Evolutionary conservation across 2,113 vertebrate genomes (phyloP).

Genomic region (Rhinoderma darwinii): DNA sequence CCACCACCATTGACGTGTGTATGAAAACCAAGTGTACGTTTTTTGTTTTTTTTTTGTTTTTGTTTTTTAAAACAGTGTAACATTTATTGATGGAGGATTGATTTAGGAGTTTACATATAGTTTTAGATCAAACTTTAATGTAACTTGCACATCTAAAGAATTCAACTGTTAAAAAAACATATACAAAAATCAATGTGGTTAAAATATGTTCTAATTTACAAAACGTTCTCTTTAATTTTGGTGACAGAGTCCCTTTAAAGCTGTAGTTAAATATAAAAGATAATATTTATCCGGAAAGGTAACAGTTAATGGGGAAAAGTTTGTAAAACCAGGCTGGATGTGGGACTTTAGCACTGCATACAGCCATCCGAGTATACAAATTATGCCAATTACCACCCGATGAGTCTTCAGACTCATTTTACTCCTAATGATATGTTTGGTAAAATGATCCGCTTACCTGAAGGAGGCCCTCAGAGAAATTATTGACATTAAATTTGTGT

Average conservation of each 20-base stretch:
- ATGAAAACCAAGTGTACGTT: too few relatives aligned
- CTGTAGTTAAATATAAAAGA: neutral
- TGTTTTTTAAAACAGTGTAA: too few relatives aligned
- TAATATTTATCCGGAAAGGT: neutral
- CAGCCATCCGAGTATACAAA: slow-evolving; percentile 47
- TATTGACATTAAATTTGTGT: slow-evolving; percentile 22
- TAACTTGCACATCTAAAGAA: too few relatives aligned
- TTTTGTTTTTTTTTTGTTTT: too few relatives aligned
- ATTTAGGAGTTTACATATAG: too few relatives aligned
- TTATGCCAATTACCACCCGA: slow-evolving; percentile 53
- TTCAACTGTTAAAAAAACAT: too few relatives aligned
- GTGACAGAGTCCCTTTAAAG: neutral
- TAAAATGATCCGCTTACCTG: neutral
- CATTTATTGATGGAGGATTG: too few relatives aligned
- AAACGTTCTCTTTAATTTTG: neutral
- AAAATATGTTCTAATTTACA: too few relatives aligned
- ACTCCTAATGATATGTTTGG: neutral
- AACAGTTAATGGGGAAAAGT: slow-evolving; percentile 12
- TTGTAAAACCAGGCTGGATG: neutral
- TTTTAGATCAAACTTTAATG: too few relatives aligned
- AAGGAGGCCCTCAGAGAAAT: slow-evolving; percentile 57
- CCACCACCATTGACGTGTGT: too few relatives aligned
- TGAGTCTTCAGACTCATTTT: slow-evolving; percentile 1
- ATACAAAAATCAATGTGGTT: too few relatives aligned
- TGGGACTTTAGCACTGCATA: neutral